phyloP scores from a whole-genome alignment of 2,888 invertebrate genomes.

The Rhagonycha fulva region DNA sequence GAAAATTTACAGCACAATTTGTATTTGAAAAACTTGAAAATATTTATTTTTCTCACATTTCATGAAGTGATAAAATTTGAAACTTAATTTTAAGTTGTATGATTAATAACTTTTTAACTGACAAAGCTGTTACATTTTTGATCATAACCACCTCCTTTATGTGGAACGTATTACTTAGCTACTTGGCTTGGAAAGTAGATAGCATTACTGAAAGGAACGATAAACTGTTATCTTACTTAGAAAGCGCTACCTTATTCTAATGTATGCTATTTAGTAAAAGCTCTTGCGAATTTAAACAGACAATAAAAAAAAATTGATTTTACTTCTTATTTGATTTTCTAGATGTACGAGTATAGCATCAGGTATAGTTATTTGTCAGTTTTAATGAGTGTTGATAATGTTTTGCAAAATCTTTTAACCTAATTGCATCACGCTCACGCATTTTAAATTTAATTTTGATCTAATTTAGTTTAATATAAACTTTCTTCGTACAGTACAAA shows the following conservation, averaged over 20 bases:
- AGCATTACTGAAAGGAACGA: neutral
- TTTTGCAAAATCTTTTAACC: neutral
- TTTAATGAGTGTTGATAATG: neutral
- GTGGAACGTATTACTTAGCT: neutral
- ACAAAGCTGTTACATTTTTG: neutral
- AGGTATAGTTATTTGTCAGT: neutral
- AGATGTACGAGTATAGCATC: no score
- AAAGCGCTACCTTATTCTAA: neutral
- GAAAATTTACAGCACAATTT: neutral
- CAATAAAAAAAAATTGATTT: neutral
- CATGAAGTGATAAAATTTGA: neutral
- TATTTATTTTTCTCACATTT: neutral
- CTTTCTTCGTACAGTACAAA: no score
- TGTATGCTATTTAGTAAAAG: neutral
- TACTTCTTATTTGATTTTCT: neutral
- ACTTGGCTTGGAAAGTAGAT: neutral
- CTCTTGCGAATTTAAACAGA: neutral
- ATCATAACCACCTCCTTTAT: slow-evolving; percentile 1
- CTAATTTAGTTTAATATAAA: no score
- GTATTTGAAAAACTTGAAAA: no score
- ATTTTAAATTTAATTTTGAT: neutral
- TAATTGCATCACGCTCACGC: neutral
- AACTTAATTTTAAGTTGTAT: neutral
- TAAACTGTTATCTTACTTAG: slow-evolving; percentile 1
- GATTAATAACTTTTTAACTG: neutral